Conservation (phyloP, 2,797 vertebrate species). For the Notamacropus eugenii region DNA sequence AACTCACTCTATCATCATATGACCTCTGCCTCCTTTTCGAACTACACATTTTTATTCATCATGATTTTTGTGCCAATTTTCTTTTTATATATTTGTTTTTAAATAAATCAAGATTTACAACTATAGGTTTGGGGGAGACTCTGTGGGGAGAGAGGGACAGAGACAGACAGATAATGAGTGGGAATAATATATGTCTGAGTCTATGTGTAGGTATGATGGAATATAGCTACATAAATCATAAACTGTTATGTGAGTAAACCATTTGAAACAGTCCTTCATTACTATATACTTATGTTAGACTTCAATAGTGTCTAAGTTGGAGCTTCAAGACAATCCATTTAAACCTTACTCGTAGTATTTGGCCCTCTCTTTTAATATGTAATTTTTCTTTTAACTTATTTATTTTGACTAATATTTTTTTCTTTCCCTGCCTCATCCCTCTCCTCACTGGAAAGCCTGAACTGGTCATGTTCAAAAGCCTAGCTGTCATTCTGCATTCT, state of each 20-base stretch:
- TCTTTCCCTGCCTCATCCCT: neutral
- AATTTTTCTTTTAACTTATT: neutral
- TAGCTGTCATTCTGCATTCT: neutral
- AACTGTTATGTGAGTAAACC: no score
- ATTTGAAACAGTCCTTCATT: no score
- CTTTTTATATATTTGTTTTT: neutral
- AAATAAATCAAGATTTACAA: neutral
- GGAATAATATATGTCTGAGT: neutral
- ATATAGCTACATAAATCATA: no score
- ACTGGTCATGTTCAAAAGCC: neutral
- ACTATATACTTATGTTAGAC: no score
- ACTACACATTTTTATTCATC: neutral
- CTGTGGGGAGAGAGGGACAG: no score
- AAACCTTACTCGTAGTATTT: neutral
- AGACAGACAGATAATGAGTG: no score
- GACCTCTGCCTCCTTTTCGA: neutral
- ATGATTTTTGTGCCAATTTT: neutral
- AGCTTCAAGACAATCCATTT: neutral
- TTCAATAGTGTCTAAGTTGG: no score
- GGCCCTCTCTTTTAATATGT: neutral
- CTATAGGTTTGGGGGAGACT: neutral
- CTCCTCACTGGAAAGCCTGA: neutral
- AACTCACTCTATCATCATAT: neutral
- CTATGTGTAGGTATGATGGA: no score
- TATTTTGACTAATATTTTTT: no score